Conservation (phyloP, 30 jellyfish, hydroid and myxozoan species). For the Aurelia sp. region DNA sequence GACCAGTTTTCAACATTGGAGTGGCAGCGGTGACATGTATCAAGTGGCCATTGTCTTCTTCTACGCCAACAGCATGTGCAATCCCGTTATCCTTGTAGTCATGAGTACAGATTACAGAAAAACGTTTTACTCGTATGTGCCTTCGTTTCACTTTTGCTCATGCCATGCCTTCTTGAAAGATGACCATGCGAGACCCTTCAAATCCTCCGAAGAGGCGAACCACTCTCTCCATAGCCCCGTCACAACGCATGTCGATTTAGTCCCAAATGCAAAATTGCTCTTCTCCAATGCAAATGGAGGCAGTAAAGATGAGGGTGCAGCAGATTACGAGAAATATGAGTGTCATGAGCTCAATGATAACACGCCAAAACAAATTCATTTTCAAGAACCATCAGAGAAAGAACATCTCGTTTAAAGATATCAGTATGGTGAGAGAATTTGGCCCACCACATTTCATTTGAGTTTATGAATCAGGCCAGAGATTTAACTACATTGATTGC, state of each 20-base stretch:
- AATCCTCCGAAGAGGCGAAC: constrained; percentile 13
- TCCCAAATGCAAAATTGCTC: background rate
- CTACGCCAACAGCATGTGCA: constrained; percentile 77
- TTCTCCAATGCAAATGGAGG: background rate
- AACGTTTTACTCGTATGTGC: constrained; percentile 64
- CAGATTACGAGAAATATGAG: constrained; percentile 28
- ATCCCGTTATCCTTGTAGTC: constrained; percentile 72
- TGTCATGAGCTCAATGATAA: constrained; percentile 40
- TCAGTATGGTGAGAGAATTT: no score
- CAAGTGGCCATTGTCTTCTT: constrained; percentile 67
- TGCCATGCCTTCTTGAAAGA: background rate
- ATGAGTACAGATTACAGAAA: constrained; percentile 80
- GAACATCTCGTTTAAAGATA: no score
- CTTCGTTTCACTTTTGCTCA: constrained; percentile 32
- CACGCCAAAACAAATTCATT: constrained; percentile 2
- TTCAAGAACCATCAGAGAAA: no score
- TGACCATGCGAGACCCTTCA: constrained; percentile 14
- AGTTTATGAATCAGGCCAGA: no score
- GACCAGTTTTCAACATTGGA: constrained; percentile 39
- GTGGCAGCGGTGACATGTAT: constrained; percentile 45
- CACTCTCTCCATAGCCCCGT: constrained; percentile 46
- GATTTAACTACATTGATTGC: no score
- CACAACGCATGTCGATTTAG: constrained; percentile 6
- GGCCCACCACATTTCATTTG: no score
- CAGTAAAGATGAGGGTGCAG: background rate